A percentile compares a stretch with the other conserved stretches of the same genome.
Evolutionary conservation across 2,797 vertebrate genomes (phyloP).

Genomic region (Pampus argenteus): DNA sequence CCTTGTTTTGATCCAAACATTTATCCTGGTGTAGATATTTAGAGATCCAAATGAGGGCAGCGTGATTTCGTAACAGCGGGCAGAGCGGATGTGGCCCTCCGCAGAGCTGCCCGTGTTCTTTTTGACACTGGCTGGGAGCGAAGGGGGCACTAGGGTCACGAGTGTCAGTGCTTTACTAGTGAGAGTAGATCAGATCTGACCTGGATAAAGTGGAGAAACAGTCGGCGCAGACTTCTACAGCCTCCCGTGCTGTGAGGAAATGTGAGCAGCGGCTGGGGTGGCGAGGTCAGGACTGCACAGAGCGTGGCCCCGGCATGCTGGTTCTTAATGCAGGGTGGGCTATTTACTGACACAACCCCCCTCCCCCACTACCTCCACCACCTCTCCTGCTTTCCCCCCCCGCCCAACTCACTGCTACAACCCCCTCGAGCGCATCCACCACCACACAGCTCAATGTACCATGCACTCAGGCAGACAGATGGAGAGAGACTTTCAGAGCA

Average conservation of each 20-base stretch:
- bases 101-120: constrained; percentile 63
- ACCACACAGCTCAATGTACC: constrained; percentile 57
- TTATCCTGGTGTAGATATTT: constrained; percentile 49
- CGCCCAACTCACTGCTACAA: constrained; percentile 36
- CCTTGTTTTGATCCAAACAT: constrained; percentile 71
- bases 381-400: constrained; percentile 2
- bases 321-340: constrained; percentile 71
- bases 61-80: constrained; percentile 64
- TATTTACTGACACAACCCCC: constrained; percentile 73
- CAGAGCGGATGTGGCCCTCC: constrained; percentile 42
- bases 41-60: constrained; percentile 59
- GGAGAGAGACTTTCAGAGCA: constrained; percentile 56
- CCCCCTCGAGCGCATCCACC: constrained; percentile 64
- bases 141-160: constrained; percentile 46
- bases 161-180: constrained; percentile 50
- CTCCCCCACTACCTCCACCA: not conserved
- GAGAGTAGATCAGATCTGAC: constrained; percentile 70
- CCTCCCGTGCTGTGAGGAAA: constrained; percentile 53
- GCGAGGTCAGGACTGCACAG: constrained; percentile 69
- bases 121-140: constrained; percentile 71
- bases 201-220: constrained; percentile 72
- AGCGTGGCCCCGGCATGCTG: constrained; percentile 54
- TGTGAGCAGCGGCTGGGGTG: constrained; percentile 58
- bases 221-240: constrained; percentile 51
- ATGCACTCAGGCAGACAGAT: constrained; percentile 71